Evolutionary conservation across 2,888 invertebrate species (phyloP).

Genomic region (Drosophila subquinaria): DNA sequence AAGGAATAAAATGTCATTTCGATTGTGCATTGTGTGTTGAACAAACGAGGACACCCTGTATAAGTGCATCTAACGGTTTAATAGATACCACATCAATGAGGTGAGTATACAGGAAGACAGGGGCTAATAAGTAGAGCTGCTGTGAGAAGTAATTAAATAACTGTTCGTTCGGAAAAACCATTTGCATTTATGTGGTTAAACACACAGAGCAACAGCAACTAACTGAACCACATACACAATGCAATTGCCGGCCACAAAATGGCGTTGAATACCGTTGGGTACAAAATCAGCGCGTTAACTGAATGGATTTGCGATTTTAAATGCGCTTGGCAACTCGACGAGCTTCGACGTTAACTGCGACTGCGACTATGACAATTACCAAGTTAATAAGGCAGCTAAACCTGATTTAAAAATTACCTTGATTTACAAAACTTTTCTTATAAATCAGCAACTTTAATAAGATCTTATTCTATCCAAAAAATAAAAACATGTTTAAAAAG

Average conservation of each 20-base stretch:
- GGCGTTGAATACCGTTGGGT: slow-evolving; percentile 23
- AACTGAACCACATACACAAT: slow-evolving; percentile 29
- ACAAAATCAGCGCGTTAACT: slow-evolving; percentile 55
- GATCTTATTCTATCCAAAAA: no score
- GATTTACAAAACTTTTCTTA: background rate
- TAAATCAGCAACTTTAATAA: background rate
- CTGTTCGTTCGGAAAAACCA: slow-evolving; percentile 3
- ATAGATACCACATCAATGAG: background rate
- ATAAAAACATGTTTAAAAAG: no score
- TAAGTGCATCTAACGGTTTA: background rate
- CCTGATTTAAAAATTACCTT: background rate
- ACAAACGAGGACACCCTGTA: slow-evolving; percentile 1
- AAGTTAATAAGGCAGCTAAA: slow-evolving; percentile 6
- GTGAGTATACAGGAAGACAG: background rate
- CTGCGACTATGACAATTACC: slow-evolving; percentile 9
- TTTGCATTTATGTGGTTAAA: background rate
- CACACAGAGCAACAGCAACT: slow-evolving; percentile 9
- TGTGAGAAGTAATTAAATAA: slow-evolving; percentile 35
- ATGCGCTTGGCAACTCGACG: slow-evolving; percentile 27
- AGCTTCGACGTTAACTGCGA: slow-evolving; percentile 22
- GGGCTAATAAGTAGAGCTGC: background rate
- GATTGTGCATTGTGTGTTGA: background rate
- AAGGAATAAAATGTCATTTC: background rate
- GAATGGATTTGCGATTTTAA: slow-evolving; percentile 39
- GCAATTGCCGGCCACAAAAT: slow-evolving; percentile 21